Percentiles rank a stretch among this genome's conserved stretches.
Evolutionary conservation across 2,113 vertebrate species (phyloP).

Genomic region (Carassius carassius): DNA sequence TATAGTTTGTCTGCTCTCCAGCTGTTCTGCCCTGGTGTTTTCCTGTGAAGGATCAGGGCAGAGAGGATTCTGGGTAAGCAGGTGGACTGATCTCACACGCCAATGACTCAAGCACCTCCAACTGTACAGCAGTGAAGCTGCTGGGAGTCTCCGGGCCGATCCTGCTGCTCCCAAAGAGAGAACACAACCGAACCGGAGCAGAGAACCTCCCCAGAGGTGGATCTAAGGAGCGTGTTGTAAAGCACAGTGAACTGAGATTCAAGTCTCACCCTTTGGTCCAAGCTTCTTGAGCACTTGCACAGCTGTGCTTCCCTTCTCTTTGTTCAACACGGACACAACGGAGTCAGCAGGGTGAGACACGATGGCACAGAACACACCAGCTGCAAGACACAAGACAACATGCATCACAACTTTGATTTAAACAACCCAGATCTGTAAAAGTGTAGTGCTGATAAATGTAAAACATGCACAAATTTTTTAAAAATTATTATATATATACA

Average conservation of each 20-base stretch:
- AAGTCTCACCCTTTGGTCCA: constrained; percentile 78
- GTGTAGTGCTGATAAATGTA: not conserved
- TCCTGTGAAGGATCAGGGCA: constrained; percentile 52
- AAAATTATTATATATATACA: too few species aligned
- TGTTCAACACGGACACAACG: constrained; percentile 86
- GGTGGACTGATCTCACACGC: constrained; percentile 86
- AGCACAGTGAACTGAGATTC: too few species aligned
- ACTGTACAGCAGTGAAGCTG: constrained; percentile 87
- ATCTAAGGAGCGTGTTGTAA: constrained; percentile 85
- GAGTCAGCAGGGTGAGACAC: constrained; percentile 88
- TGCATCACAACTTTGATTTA: not conserved
- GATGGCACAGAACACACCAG: constrained; percentile 85
- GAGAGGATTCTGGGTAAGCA: constrained; percentile 73
- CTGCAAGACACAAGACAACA: constrained; percentile 61
- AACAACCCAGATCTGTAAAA: not conserved
- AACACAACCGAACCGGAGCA: constrained; percentile 74
- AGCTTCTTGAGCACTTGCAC: constrained; percentile 81
- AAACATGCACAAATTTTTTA: not conserved
- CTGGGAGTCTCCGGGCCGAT: constrained; percentile 74
- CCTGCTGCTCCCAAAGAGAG: constrained; percentile 71
- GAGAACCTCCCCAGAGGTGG: constrained; percentile 84
- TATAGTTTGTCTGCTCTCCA: constrained; percentile 77
- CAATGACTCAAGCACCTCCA: constrained; percentile 92
- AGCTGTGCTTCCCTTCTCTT: constrained; percentile 87
- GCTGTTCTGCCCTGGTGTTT: constrained; percentile 71